These are phyloP conservation scores for Poecilobothrus nobilitatus DNA, from an alignment of 2,888 invertebrate species.

Conservation along the genomic window DNA sequence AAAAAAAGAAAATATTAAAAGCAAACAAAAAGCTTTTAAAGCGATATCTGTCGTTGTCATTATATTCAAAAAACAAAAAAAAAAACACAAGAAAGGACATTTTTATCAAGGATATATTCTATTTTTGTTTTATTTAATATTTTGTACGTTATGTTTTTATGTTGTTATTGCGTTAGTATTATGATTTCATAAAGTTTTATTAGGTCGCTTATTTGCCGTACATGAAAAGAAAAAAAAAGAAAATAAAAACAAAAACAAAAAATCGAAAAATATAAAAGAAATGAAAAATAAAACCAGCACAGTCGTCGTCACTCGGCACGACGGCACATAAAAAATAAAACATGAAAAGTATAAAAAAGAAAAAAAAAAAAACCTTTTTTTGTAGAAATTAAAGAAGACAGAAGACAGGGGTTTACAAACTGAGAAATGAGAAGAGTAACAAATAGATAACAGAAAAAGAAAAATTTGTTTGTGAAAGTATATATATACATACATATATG, in stretches of 20 bases:
- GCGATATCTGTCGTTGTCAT: neutral
- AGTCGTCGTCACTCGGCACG: neutral
- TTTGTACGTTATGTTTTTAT: neutral
- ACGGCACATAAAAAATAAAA: neutral
- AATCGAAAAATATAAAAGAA: neutral
- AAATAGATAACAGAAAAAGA: neutral
- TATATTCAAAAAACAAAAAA: neutral
- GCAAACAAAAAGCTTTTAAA: neutral
- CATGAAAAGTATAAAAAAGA: too few relatives aligned
- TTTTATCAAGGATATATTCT: slow-evolving; percentile 5
- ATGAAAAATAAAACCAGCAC: neutral
- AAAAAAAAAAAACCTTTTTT: too few relatives aligned
- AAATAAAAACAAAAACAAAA: neutral
- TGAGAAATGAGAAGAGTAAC: neutral
- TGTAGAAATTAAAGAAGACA: neutral
- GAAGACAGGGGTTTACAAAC: neutral
- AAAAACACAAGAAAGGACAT: neutral
- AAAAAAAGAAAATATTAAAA: neutral
- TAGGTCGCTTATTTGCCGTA: neutral
- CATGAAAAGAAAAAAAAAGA: neutral
- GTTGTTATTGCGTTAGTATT: slow-evolving; percentile 1
- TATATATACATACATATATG: too few relatives aligned
- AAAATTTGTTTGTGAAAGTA: too few relatives aligned
- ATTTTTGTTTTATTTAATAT: neutral
- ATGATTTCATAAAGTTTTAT: slow-evolving; percentile 1